Base-by-base conservation (phyloP, 2,888 invertebrate species). In the Lepidochitona cinerea region DNA sequence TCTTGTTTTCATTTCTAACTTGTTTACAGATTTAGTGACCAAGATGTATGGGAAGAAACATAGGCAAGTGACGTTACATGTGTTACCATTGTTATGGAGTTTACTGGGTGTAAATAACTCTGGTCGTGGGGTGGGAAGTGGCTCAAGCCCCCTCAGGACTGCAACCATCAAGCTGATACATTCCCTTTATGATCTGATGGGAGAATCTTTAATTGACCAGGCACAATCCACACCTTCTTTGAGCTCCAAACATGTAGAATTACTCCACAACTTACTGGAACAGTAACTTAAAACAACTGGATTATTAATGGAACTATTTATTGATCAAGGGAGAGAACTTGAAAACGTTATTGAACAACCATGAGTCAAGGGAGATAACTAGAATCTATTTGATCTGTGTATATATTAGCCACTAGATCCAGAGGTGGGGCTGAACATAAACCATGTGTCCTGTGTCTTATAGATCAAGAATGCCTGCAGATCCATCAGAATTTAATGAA, bases 81-180 rank as follows among this genome's bases (percentile, higher is more conserved):
- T 88, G 18, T 81, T 90, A 69, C 90, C 90, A 0, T 79, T 90
- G 23, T 75, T 89, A 37, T 89, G 89, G 89, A 87, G 89, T 72
- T 83, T 89, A 36, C 80, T 89, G 1, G 84, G 84, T 35, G 80
- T 83, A 32, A 82, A 84, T 53, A 84, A 85, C 74, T 81, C 83
- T 72, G 85, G 86, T 70, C 85, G 86, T 12, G 82, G 84, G 26
- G 73, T 85, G 23, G 86, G 84, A 35, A 87, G 86, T 6, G 86
- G 86, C 14, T 81, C 81, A 53, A 81, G 83, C 14, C 84, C 83
- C 68, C 81, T 87, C 67, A 80, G 85, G 23, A 75, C 78, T 9
- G 87, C 88, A n/a, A 85, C 86, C 5, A 73, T 76, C 5, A 73
- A 79, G 26, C 81, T 88, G 9, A 85, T 84, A 54, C 77, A 76